Conservation (phyloP, 1,140 invertebrate species). For the Mesaphorura yosii region DNA sequence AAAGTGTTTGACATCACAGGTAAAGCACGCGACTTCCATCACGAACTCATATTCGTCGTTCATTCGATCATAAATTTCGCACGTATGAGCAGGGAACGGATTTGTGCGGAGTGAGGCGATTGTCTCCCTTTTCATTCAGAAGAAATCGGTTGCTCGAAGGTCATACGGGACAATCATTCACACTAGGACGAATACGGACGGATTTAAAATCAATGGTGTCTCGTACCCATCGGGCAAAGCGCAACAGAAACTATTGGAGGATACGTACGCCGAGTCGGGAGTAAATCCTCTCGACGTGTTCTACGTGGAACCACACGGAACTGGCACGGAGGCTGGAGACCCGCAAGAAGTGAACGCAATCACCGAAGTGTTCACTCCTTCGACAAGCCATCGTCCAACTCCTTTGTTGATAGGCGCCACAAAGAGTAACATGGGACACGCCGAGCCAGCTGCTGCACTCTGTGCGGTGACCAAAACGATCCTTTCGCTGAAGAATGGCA, state of each 20-base stretch:
- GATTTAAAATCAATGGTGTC: conserved; percentile 37
- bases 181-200: conserved; percentile 47
- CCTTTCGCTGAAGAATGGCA: neutral
- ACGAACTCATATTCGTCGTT: neutral
- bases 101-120: conserved; percentile 46
- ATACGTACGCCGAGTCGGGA: conserved; percentile 42
- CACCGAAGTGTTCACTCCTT: conserved; percentile 32
- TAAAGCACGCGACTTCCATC: conserved; percentile 21
- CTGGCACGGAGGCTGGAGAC: conserved; percentile 44
- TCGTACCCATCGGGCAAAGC: conserved; percentile 38
- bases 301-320: conserved; percentile 50
- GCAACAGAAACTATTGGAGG: conserved; percentile 41
- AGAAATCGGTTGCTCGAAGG: conserved; percentile 37
- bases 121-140: conserved; percentile 44
- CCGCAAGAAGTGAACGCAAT: conserved; percentile 44
- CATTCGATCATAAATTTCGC: no score
- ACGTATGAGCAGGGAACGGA: conserved; percentile 34
- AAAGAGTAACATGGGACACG: conserved; percentile 51
- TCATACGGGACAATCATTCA: conserved; percentile 37
- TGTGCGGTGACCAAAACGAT: conserved; percentile 2
- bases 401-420: conserved; percentile 45
- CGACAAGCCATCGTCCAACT: no score
- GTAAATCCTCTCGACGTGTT: conserved; percentile 40
- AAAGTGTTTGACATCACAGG: conserved; percentile 50
- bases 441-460: conserved; percentile 39